Evolutionary conservation across 23 tunicate species (phyloP), one percentile per base, ranked within the genome.

Genomic region (Botrylloides violaceus): DNA sequence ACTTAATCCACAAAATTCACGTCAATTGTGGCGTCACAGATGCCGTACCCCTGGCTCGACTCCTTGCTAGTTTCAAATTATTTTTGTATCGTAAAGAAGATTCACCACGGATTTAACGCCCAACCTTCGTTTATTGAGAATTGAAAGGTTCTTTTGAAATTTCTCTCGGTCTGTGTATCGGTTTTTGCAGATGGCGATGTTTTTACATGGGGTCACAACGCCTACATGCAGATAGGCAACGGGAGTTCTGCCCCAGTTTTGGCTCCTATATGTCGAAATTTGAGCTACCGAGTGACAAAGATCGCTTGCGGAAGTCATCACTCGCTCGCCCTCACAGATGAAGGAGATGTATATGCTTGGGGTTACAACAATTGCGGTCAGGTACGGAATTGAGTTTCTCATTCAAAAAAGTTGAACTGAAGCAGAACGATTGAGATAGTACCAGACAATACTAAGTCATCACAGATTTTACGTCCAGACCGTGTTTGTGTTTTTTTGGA

Each of bases 351-450:
- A 12, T 72, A 36, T 36, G 80, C 96, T 4, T 88, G 96, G 96
- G 96, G 96, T 0, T 88, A 81, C 72, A 88, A 88, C 58, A 88
- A 82, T 34, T 88, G 84, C 66, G 96, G 96, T 37, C 96, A 88
- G 88, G 96, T 88, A 28, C 26, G 64, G n/a, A n/a, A n/a, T n/a
- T n/a, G n/a, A n/a, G n/a, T n/a, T n/a, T n/a, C n/a, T n/a, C n/a
- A n/a, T n/a, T n/a, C n/a, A n/a, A n/a, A n/a, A n/a, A n/a, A n/a
- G n/a, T n/a, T n/a, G n/a, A n/a, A n/a, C n/a, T n/a, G n/a, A n/a
- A n/a, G n/a, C n/a, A n/a, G n/a, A n/a, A n/a, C n/a, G n/a, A n/a
- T n/a, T n/a, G n/a, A n/a, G n/a, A n/a, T n/a, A n/a, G n/a, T n/a
- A n/a, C n/a, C n/a, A n/a, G n/a, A n/a, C n/a, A n/a, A n/a, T n/a